Evolutionary conservation across 2,113 vertebrate species (phyloP), one percentile per base, ranked within the genome.

Genomic region (Microcebus ravelobensis): DNA sequence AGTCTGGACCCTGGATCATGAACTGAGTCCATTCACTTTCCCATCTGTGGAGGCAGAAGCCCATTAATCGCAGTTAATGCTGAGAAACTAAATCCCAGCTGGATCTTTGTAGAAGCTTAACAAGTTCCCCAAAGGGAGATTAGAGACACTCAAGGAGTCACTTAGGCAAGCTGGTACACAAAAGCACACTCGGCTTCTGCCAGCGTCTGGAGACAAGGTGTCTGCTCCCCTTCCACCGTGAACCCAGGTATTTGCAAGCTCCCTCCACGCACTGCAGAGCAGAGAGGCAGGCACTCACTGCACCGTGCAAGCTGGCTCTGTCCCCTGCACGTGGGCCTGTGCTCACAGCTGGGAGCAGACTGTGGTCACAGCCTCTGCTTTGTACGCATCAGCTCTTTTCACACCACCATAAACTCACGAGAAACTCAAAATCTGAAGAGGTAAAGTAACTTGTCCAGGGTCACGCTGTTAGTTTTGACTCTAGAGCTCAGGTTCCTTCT

Each of bases 51-150:
- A 89, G 4, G 42, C 68, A 81, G 71, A 92, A 83, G 23, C 20
- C 8, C 48, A 36, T 25, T 50, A 77, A 95, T 87, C 82, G 48
- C 57, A 52, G 70, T 93, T 86, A 57, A 50, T 48, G 42, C 73
- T 14, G 67, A 61, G 59, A 84, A 71, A 59, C 55, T 25, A 36
- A 86, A 77, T 85, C 77, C 88, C 81, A 63, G 68, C 42, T 48
- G n/a, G 83, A 79, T 80, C 65, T 83, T 84, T 31, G 48, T 12
- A 74, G 29, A 61, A 59, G 67, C 57, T 94, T 82, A 96, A 86
- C 36, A 87, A 87, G 14, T 85, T 94, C 92, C 94, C 90, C 65
- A 65, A 52, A 85, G 70, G 73, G 68, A 83, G 80, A 61, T 73
- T 48, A 87, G 59, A 77, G 59, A 73, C 0, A 5, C 80, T 59